phyloP scores from a whole-genome alignment of 2,888 invertebrate genomes.

The Orthosia incerta region DNA sequence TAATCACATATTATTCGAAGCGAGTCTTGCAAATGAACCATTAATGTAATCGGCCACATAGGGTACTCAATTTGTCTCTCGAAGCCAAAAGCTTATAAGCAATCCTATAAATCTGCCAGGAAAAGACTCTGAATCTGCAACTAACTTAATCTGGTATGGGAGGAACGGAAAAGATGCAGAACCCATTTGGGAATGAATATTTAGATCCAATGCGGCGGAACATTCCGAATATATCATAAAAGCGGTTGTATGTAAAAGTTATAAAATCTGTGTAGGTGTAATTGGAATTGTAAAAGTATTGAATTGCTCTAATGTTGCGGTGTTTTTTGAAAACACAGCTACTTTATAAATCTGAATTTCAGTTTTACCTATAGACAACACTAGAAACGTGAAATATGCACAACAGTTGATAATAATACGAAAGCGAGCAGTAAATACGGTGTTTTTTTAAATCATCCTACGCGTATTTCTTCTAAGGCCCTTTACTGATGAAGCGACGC shows the following conservation, averaged over 20 bases:
- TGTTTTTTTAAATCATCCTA: too few species aligned
- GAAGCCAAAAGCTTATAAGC: slow-evolving; percentile 1
- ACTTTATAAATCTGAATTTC: too few species aligned
- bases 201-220: not conserved
- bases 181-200: slow-evolving; percentile 42
- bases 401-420: too few species aligned
- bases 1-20: not conserved
- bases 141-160: slow-evolving; percentile 8
- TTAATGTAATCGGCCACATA: slow-evolving; percentile 9
- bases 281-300: slow-evolving; percentile 15
- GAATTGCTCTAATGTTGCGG: not conserved
- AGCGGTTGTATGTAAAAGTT: slow-evolving; percentile 6
- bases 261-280: not conserved
- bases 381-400: too few species aligned
- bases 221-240: not conserved
- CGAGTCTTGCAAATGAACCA: not conserved
- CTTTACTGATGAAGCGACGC: too few species aligned
- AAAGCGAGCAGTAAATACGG: too few species aligned
- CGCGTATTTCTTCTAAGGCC: too few species aligned
- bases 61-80: not conserved
- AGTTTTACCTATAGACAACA: too few species aligned
- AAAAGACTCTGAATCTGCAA: slow-evolving; percentile 11
- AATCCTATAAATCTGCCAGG: slow-evolving; percentile 33
- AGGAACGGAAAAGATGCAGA: slow-evolving; percentile 15
- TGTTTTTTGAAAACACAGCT: not conserved